These are phyloP conservation scores for Hormaphis cornu DNA, from an alignment of 1,140 invertebrate species.

Conservation along the genomic window DNA sequence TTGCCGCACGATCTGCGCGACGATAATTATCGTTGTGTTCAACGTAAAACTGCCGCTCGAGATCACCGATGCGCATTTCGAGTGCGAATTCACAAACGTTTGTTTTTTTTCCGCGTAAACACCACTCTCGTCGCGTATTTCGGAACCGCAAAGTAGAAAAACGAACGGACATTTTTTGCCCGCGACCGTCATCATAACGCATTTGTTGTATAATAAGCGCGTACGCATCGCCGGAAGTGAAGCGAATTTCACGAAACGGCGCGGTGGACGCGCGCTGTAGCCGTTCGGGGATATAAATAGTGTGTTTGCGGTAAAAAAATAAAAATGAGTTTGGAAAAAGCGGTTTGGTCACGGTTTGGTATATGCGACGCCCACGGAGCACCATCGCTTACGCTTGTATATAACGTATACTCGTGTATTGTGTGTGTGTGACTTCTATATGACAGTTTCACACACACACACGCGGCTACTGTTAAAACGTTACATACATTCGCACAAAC, in stretches of 20 bases:
- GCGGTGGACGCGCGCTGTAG: neutral
- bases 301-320: neutral
- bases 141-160: no score
- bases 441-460: neutral
- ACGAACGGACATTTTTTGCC: no score
- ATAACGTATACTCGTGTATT: neutral
- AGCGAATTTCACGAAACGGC: neutral
- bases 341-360: slow-evolving; percentile 25
- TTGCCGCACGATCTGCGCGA: no score
- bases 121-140: no score
- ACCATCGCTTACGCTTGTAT: neutral
- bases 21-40: no score
- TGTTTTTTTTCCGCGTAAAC: no score
- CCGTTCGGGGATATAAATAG: slow-evolving; percentile 23
- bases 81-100: no score
- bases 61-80: no score
- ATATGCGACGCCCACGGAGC: neutral
- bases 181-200: no score
- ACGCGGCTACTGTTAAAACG: neutral
- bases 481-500: neutral
- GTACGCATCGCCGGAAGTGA: neutral
- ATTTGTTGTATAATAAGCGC: neutral
- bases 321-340: slow-evolving; percentile 14
- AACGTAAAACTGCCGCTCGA: no score
- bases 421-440: slow-evolving; percentile 7